phyloP scores from a whole-genome alignment of 2,113 vertebrate genomes.

The Channa maculata region DNA sequence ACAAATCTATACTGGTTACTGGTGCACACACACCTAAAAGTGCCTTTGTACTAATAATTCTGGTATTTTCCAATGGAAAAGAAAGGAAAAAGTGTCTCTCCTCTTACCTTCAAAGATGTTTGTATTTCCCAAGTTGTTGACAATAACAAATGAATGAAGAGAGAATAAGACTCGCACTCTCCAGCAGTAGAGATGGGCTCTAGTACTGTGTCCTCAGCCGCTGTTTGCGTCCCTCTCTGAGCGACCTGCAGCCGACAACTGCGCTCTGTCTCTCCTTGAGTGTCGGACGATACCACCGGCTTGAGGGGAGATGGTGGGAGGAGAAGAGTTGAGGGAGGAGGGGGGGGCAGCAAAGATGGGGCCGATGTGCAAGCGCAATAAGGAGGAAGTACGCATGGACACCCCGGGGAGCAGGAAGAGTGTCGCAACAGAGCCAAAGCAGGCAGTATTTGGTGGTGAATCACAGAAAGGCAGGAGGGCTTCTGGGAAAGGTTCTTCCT shows the following conservation, averaged over 20 bases:
- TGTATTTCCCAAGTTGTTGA: constrained; percentile 65
- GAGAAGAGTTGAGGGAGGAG: constrained; percentile 38
- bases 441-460: background rate
- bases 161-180: constrained; percentile 22
- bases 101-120: constrained; percentile 69
- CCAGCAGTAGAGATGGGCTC: constrained; percentile 24
- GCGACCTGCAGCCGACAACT: constrained; percentile 77
- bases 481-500: constrained; percentile 43
- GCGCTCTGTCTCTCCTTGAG: constrained; percentile 65
- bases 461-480: constrained; percentile 9
- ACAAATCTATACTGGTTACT: constrained; percentile 36
- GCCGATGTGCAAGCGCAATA: constrained; percentile 20
- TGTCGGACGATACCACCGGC: constrained; percentile 76
- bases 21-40: constrained; percentile 50
- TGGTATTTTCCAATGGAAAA: constrained; percentile 31
- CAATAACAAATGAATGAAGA: constrained; percentile 15
- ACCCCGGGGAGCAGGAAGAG: constrained; percentile 39
- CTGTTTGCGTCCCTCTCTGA: constrained; percentile 63
- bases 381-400: constrained; percentile 42
- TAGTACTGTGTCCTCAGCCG: constrained; percentile 62
- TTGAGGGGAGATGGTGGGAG: constrained; percentile 32
- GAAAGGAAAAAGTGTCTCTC: constrained; percentile 40
- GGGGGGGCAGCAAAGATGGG: constrained; percentile 8
- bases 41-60: constrained; percentile 38
- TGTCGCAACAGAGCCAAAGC: constrained; percentile 40